Evolutionary conservation across 2,113 vertebrate genomes (phyloP).

Genomic region (Oryzias celebensis): DNA sequence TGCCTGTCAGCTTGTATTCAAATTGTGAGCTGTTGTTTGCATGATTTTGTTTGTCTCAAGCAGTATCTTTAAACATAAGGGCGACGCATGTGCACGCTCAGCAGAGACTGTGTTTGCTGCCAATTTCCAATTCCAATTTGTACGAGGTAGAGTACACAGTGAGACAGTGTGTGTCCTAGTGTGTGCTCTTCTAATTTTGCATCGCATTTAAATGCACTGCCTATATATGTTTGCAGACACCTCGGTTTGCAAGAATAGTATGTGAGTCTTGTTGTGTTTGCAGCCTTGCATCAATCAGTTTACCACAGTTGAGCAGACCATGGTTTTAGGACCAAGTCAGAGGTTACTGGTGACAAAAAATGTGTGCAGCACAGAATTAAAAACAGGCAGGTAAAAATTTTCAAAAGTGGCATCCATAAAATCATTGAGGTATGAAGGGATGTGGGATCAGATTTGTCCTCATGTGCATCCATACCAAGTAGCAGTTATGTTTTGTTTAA

Average conservation of each 20-base stretch:
- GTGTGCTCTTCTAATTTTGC: slow-evolving; percentile 35
- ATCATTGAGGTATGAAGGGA: slow-evolving; percentile 38
- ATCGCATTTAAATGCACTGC: slow-evolving; percentile 20
- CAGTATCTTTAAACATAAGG: slow-evolving; percentile 49
- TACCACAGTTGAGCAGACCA: slow-evolving; percentile 22
- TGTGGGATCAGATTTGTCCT: slow-evolving; percentile 42
- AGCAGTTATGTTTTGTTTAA: slow-evolving; percentile 71
- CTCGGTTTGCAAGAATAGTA: slow-evolving; percentile 15
- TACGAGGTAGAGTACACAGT: slow-evolving; percentile 50
- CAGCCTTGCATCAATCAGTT: slow-evolving; percentile 29
- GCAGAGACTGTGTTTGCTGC: slow-evolving; percentile 62
- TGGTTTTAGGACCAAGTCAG: slow-evolving; percentile 29
- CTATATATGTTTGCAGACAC: slow-evolving; percentile 5
- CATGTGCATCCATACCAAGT: slow-evolving; percentile 50
- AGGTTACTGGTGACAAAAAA: slow-evolving; percentile 44
- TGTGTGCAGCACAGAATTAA: slow-evolving; percentile 31
- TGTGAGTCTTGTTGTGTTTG: slow-evolving; percentile 6
- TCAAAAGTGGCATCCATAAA: too few relatives aligned
- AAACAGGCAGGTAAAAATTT: slow-evolving; percentile 15
- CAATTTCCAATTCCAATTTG: slow-evolving; percentile 51
- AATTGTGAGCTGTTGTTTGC: slow-evolving; percentile 30
- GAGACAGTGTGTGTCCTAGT: slow-evolving; percentile 18
- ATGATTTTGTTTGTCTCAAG: slow-evolving; percentile 42
- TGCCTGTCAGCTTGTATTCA: slow-evolving; percentile 5
- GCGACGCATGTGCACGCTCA: slow-evolving; percentile 46